Evolutionary conservation across 2,113 vertebrate species (phyloP).

Genomic region (Lutjanus erythropterus): DNA sequence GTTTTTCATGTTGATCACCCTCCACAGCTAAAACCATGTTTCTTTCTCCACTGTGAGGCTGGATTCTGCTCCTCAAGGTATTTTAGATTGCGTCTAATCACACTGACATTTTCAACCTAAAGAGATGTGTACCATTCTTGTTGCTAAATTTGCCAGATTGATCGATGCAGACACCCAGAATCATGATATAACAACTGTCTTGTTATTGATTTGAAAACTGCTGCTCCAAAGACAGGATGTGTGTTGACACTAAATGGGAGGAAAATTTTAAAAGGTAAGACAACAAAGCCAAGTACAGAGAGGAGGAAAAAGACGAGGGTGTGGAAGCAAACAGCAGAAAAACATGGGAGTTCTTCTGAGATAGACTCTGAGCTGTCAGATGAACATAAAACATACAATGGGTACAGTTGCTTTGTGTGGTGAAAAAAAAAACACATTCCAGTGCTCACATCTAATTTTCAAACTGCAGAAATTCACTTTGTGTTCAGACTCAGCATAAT

Average conservation of each 20-base stretch:
- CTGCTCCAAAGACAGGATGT: not conserved
- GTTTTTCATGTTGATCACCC: slow-evolving; percentile 19
- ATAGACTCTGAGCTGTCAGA: no score
- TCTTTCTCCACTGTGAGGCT: not conserved
- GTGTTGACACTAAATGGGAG: not conserved
- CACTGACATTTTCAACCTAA: not conserved
- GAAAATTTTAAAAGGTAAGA: not conserved
- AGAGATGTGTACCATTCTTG: not conserved
- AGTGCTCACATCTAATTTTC: no score
- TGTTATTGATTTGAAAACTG: not conserved
- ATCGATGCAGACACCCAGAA: not conserved
- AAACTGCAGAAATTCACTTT: no score
- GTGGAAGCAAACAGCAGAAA: not conserved
- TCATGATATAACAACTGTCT: not conserved
- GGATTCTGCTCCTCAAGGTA: not conserved
- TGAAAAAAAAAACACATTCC: no score
- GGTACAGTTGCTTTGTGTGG: no score
- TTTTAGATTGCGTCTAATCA: not conserved
- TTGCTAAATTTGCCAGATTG: not conserved
- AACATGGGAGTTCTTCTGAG: no score
- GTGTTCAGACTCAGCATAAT: no score
- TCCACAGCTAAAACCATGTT: not conserved
- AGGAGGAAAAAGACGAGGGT: no score
- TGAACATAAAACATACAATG: no score
- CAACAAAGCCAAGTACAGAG: not conserved